Evolutionary conservation across 2,113 vertebrate species (phyloP), one percentile per base, ranked within the genome.

Genomic region (Pangasianodon gigas): DNA sequence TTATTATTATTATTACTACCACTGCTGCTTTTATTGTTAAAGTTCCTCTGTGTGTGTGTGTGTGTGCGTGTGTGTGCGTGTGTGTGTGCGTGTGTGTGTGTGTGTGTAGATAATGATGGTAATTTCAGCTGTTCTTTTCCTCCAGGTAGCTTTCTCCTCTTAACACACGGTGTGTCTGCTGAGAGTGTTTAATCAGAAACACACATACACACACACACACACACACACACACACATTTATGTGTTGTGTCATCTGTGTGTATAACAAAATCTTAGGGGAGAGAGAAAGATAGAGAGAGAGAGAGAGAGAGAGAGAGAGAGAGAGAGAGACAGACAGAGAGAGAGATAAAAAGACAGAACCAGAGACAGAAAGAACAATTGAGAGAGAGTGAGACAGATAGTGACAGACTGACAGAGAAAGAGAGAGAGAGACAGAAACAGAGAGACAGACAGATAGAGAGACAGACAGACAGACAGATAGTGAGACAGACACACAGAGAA

Each of bases 81-180:
- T 86, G 85, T 86, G 69, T 60, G 86, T 87, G 52, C 79, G 69
- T 87, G 69, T 87, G 86, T 87, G 86, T 87, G 86, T 81, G 58
- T 89, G 89, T 82, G 37, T 29, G 84, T 37, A 65, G 89, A 87
- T 89, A 90, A 92, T 91, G 69, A 87, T 80, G 62, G 91, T 87
- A 60, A 87, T 91, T 91, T 91, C 56, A 52, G 86, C 52, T 88
- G 74, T 85, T 84, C 56, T 69, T 82, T 84, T 82, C 26, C 51
- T 69, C 37, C 67, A 32, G 81, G 81, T 89, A 21, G 58, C 52
- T 86, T 88, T 52, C 18, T 85, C 75, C 87, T 90, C 6, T 74
- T 82, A 81, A 90, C 82, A 87, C 81, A 88, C 60, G 58, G 65
- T 84, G 81, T 75, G 69, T 82, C 67, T 24, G 75, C 44, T 77